phyloP scores from a whole-genome alignment of 2,888 invertebrate genomes.

The Caenorhabditis sinica region DNA sequence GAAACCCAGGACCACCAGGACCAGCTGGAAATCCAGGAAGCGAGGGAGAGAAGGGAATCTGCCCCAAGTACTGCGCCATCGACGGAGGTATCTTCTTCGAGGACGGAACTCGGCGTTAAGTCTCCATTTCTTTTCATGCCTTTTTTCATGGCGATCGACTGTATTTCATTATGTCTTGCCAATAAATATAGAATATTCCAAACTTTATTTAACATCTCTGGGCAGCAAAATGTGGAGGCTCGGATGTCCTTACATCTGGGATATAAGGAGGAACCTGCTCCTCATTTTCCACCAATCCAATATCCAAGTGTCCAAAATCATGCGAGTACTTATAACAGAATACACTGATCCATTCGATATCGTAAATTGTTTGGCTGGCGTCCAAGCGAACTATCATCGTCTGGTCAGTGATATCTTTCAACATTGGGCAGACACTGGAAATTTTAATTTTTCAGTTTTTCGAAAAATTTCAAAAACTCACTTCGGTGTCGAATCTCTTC shows the following conservation, averaged over 20 bases:
- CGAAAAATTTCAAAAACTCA: too few species aligned
- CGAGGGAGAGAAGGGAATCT: constrained; percentile 55
- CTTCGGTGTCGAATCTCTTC: constrained; percentile 72
- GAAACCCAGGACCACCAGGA: constrained; percentile 66
- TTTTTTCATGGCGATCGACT: constrained; percentile 15
- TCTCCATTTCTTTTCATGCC: constrained; percentile 7
- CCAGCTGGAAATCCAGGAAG: constrained; percentile 65
- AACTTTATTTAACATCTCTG: constrained; percentile 24
- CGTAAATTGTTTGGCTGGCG: constrained; percentile 76
- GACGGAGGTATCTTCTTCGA: constrained; percentile 75
- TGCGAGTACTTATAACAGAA: constrained; percentile 75
- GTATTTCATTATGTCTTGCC: neutral
- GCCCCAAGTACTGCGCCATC: constrained; percentile 69
- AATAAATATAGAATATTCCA: constrained; percentile 32
- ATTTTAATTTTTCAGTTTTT: neutral
- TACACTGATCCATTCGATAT: constrained; percentile 78
- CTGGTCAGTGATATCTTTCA: constrained; percentile 73
- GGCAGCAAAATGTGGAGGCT: constrained; percentile 13
- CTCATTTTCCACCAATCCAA: constrained; percentile 70
- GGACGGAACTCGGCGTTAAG: constrained; percentile 69
- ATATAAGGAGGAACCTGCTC: constrained; percentile 78
- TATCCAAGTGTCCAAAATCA: constrained; percentile 79
- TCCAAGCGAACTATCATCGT: constrained; percentile 75
- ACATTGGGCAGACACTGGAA: constrained; percentile 79
- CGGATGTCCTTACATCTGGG: constrained; percentile 67